These are phyloP conservation scores for Crotalus tigris DNA, from an alignment of 2,113 vertebrate species.

Conservation along the genomic window DNA sequence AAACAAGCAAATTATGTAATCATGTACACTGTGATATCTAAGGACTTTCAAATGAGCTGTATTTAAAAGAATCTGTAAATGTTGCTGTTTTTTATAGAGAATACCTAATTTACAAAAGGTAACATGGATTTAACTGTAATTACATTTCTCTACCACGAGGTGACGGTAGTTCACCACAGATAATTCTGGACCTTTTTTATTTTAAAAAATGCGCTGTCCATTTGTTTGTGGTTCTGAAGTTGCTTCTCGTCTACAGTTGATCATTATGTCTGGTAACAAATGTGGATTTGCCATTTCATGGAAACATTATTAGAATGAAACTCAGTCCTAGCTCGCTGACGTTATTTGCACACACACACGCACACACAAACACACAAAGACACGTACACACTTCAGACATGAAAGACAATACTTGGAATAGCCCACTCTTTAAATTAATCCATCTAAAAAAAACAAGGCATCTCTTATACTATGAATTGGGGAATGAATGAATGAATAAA, in stretches of 20 bases:
- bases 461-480: neutral
- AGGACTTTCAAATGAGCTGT: accelerated
- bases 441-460: neutral
- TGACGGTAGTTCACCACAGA: conserved; percentile 49
- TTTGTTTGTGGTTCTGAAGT: neutral
- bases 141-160: conserved; percentile 39
- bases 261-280: neutral
- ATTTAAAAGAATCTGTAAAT: neutral
- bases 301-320: neutral
- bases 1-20: neutral
- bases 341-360: neutral
- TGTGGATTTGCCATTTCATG: neutral
- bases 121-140: conserved; percentile 6
- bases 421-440: neutral
- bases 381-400: neutral
- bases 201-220: neutral
- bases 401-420: neutral
- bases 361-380: neutral
- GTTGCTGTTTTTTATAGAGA: neutral
- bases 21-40: accelerated
- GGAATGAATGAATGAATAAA: neutral
- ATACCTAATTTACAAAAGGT: neutral
- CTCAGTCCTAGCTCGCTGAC: neutral
- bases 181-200: neutral
- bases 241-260: neutral